Evolutionary conservation across 2,888 invertebrate genomes (phyloP), one percentile per base, ranked within the genome.

Genomic region (Eupithecia insigniata): DNA sequence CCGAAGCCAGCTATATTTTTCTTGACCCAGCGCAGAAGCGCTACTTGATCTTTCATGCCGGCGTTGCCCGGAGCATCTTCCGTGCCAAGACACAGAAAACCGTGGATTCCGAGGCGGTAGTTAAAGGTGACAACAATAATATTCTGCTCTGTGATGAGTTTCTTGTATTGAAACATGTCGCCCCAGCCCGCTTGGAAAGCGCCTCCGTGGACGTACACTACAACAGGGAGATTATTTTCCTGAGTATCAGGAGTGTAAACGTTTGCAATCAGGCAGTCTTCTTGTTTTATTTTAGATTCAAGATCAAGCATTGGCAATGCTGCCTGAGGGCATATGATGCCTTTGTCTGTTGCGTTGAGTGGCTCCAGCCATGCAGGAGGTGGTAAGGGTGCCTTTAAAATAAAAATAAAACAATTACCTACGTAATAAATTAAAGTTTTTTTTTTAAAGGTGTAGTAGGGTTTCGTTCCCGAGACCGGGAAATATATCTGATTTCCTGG

Each of bases 21-120:
- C 61, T 88, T 81, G 0, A 89, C 85, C 89, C 89, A 89, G 0
- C 81, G 82, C 16, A 91, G 79, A 32, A 88, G 76, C 0, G 88
- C 86, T 1, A 91, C 83, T 78, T 90, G 89, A 69, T 92, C 91
- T 76, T 91, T 91, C 83, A 90, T 82, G 5, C 89, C 91, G 30
- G 90, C 91, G 66, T 92, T 91, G 1, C 91, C 91, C 0, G 91
- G 90, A 65, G 81, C 80, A 62, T 82, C 84, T 70, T 84, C 78
- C 16, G 90, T 90, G 0, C 90, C 90, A 26, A 90, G 82, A 76
- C 89, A 89, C n/a, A 90, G 78, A 58, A 89, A 89, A 0, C 90
- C 90, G 71, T 85, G 83, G 7, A 80, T 73, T 26, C 87, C 89
- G 28, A 90, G 77, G 14, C 90, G 85, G 66, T 90, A 90, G 67